Percentiles rank a stretch among this genome's conserved stretches.
phyloP scores from a whole-genome alignment of 2,797 vertebrate species.

The Labroides dimidiatus region DNA sequence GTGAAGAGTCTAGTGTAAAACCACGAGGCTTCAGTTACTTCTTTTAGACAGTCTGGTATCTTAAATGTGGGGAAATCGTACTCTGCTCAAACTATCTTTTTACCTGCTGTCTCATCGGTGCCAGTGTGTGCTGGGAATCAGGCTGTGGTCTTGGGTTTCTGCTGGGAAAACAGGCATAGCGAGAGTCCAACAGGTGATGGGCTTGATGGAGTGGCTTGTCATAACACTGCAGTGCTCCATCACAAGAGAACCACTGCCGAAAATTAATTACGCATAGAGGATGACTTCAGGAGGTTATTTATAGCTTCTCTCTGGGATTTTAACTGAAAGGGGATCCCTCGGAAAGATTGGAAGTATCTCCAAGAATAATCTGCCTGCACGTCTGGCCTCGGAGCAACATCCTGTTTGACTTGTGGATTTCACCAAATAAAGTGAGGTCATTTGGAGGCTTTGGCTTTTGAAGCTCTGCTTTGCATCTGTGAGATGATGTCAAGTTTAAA shows the following conservation, averaged over 20 bases:
- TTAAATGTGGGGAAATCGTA: neutral
- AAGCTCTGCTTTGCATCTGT: constrained; percentile 35
- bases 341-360: constrained; percentile 44
- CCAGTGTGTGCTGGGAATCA: constrained; percentile 40
- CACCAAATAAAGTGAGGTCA: constrained; percentile 52
- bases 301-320: constrained; percentile 55
- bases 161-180: constrained; percentile 70
- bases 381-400: constrained; percentile 18
- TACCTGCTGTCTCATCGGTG: constrained; percentile 42
- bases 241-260: constrained; percentile 45
- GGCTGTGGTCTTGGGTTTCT: constrained; percentile 62
- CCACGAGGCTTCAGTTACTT: too few relatives aligned
- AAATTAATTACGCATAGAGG: constrained; percentile 79
- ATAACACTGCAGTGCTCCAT: constrained; percentile 65
- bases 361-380: constrained; percentile 31
- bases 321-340: constrained; percentile 60
- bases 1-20: too few relatives aligned
- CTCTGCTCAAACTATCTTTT: constrained; percentile 28
- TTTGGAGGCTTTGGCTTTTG: constrained; percentile 37
- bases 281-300: constrained; percentile 77
- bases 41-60: neutral
- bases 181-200: constrained; percentile 78
- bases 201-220: constrained; percentile 70
- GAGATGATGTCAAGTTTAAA: constrained; percentile 38
- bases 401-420: constrained; percentile 14